Conservation (phyloP, 2,888 invertebrate species). For the Marronus borbonicus region DNA sequence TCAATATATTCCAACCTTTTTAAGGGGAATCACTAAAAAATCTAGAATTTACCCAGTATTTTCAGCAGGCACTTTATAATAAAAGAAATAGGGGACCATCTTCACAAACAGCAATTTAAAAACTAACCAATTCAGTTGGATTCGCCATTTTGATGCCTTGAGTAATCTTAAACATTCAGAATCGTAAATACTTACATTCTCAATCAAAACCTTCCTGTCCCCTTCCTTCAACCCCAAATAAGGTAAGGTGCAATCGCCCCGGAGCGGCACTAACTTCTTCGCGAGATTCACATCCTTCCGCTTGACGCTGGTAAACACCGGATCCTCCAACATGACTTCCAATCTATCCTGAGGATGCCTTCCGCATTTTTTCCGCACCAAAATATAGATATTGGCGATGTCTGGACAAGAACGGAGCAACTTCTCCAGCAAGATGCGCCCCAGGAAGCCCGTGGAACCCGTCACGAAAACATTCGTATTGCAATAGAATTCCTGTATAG, state of each 20-base stretch:
- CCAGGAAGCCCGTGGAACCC: conserved; percentile 74
- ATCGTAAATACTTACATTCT: conserved; percentile 67
- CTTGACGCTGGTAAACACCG: conserved; percentile 74
- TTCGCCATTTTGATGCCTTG: too few relatives aligned
- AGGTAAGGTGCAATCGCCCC: conserved; percentile 77
- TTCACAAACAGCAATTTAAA: too few relatives aligned
- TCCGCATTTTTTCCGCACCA: conserved; percentile 75
- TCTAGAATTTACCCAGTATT: too few relatives aligned
- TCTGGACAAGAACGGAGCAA: conserved; percentile 74
- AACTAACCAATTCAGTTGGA: too few relatives aligned
- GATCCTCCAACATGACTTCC: conserved; percentile 79
- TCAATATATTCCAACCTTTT: too few relatives aligned
- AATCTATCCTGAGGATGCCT: conserved; percentile 78
- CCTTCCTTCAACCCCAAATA: conserved; percentile 75
- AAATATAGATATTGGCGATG: conserved; percentile 72
- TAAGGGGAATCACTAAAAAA: too few relatives aligned
- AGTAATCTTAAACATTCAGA: too few relatives aligned
- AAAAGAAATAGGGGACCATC: too few relatives aligned
- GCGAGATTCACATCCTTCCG: conserved; percentile 76
- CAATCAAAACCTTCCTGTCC: conserved; percentile 72
- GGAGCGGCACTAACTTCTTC: conserved; percentile 72
- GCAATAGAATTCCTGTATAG: conserved; percentile 66
- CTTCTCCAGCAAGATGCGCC: conserved; percentile 75
- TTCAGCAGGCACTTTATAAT: too few relatives aligned
- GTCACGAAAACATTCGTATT: conserved; percentile 67